phyloP scores from a whole-genome alignment of 2,113 vertebrate genomes.

The Pelusios castaneus region DNA sequence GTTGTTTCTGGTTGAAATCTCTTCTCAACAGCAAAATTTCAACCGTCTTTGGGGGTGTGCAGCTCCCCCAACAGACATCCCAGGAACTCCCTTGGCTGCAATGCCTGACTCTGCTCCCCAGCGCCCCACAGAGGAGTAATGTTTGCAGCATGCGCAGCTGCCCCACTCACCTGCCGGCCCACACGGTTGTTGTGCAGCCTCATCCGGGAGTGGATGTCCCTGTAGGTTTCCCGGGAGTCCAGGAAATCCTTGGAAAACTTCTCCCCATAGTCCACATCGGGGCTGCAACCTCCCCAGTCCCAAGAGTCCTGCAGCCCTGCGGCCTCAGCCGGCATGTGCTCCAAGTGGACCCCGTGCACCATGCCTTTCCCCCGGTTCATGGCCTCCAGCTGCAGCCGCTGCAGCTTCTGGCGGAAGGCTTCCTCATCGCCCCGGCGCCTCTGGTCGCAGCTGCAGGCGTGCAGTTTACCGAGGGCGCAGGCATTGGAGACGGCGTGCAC shows the following conservation, averaged over 20 bases:
- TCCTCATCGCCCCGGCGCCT: conserved; percentile 93
- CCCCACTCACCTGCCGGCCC: conserved; percentile 91
- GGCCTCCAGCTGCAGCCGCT: conserved; percentile 93
- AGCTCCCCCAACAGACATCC: background rate
- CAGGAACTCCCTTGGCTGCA: too few species aligned
- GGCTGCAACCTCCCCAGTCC: conserved; percentile 99
- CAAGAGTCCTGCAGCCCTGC: conserved; percentile 94
- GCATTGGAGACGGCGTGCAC: conserved; percentile 96
- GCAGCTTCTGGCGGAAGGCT: conserved; percentile 92
- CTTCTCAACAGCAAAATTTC: background rate
- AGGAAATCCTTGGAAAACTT: conserved; percentile 98
- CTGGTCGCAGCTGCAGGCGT: conserved; percentile 92
- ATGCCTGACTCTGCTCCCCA: background rate
- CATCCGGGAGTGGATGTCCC: conserved; percentile 97
- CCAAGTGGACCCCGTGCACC: conserved; percentile 93
- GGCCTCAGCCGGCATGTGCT: conserved; percentile 87
- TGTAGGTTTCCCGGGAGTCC: conserved; percentile 94
- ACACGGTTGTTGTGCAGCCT: conserved; percentile 98
- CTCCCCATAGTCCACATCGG: conserved; percentile 95
- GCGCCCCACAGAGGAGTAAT: background rate
- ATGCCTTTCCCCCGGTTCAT: conserved; percentile 96
- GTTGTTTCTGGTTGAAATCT: background rate
- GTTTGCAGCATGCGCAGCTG: rapidly evolving
- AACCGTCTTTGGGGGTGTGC: background rate
- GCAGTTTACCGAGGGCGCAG: conserved; percentile 95